Percentiles rank a stretch among this genome's conserved stretches.
These are phyloP conservation scores for Parasteatoda tepidariorum DNA, from an alignment of 1,140 invertebrate genomes.

Conservation along the genomic window DNA sequence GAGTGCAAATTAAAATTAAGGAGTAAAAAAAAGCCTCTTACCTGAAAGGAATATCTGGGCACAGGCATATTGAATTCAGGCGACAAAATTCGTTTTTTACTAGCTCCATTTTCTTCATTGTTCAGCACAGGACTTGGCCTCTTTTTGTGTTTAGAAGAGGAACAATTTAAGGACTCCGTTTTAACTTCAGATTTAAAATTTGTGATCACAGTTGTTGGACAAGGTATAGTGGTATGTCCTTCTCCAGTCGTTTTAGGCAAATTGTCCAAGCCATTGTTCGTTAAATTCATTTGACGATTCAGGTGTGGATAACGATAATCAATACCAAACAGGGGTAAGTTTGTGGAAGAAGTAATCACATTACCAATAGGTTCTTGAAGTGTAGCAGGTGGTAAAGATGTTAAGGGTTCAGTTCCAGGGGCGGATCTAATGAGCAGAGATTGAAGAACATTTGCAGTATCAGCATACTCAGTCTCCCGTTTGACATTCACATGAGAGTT, in stretches of 20 bases:
- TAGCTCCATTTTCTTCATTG: slow-evolving; percentile 1
- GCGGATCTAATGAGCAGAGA: slow-evolving; percentile 32
- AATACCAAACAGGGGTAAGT: slow-evolving; percentile 9
- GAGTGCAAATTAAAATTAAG: too few species aligned
- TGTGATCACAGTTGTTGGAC: background rate
- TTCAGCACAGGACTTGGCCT: background rate
- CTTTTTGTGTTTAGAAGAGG: slow-evolving; percentile 38
- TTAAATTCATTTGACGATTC: slow-evolving; percentile 12
- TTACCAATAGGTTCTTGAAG: background rate
- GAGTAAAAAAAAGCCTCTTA: background rate
- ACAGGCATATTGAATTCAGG: slow-evolving; percentile 10
- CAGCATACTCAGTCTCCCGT: slow-evolving; percentile 26
- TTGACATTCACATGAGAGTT: background rate
- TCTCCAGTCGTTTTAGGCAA: background rate
- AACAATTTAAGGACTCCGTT: background rate
- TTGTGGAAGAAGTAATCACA: slow-evolving; percentile 20
- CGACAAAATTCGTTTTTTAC: slow-evolving; percentile 37
- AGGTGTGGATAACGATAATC: slow-evolving; percentile 37
- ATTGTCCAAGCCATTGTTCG: background rate
- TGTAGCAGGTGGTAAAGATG: background rate
- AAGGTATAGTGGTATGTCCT: background rate
- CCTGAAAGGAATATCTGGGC: slow-evolving; percentile 54
- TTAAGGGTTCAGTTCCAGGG: background rate
- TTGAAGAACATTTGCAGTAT: slow-evolving; percentile 46
- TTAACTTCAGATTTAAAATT: background rate